Conservation (phyloP, 2,888 invertebrate genomes). For the Hofmannophila pseudospretella region DNA sequence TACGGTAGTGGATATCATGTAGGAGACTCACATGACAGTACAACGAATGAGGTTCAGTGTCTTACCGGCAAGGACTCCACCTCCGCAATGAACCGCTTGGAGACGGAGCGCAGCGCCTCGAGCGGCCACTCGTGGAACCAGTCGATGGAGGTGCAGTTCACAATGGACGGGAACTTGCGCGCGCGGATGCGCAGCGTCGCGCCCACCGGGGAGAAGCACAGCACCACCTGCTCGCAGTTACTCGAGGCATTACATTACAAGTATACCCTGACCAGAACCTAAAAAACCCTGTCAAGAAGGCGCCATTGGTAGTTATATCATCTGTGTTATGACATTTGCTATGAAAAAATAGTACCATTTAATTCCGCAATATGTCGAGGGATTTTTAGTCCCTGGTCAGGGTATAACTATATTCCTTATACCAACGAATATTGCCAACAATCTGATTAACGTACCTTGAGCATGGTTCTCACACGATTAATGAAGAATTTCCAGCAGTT, state of each 20-base stretch:
- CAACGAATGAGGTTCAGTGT: too few relatives aligned
- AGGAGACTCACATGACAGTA: too few relatives aligned
- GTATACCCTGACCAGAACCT: not conserved
- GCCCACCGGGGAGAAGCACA: conserved; percentile 97
- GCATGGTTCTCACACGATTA: conserved; percentile 87
- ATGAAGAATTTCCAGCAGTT: conserved; percentile 98
- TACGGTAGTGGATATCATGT: too few relatives aligned
- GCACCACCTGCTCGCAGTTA: conserved; percentile 82
- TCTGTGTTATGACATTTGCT: not conserved
- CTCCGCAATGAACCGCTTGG: conserved; percentile 87
- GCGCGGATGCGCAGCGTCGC: conserved; percentile 90
- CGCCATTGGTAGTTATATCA: too few relatives aligned
- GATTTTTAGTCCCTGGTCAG: too few relatives aligned
- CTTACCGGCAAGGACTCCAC: conserved; percentile 84
- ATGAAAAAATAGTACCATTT: too few relatives aligned
- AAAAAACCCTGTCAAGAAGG: too few relatives aligned
- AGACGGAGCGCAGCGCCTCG: conserved; percentile 93
- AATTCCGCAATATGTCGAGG: too few relatives aligned
- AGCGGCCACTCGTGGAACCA: conserved; percentile 99
- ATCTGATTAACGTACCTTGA: conserved; percentile 81
- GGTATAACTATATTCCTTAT: too few relatives aligned
- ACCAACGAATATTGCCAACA: too few relatives aligned
- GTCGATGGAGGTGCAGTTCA: conserved; percentile 94
- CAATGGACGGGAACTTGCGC: conserved; percentile 95
- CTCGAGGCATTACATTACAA: not conserved